These are phyloP conservation scores for Echiichthys vipera DNA, from an alignment of 2,797 vertebrate species.

Conservation along the genomic window DNA sequence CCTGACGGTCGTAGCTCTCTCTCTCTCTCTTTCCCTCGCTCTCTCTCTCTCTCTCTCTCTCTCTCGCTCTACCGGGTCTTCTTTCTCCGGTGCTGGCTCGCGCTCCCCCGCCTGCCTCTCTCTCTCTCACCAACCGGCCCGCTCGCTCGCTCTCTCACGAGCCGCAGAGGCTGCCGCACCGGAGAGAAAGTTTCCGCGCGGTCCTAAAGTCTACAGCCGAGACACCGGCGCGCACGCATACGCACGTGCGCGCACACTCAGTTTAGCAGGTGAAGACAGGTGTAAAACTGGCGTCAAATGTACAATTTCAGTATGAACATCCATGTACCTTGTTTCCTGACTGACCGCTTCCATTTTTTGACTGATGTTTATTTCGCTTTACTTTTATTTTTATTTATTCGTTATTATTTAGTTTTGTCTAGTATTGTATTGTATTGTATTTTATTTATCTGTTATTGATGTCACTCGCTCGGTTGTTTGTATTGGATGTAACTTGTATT, in stretches of 20 bases:
- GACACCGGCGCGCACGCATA: not conserved
- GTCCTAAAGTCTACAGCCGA: constrained; percentile 66
- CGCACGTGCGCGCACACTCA: not conserved
- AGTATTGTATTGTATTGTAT: too few relatives aligned
- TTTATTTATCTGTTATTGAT: too few relatives aligned
- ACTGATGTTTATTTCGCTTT: too few relatives aligned
- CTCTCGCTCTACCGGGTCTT: constrained; percentile 42
- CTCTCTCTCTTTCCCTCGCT: constrained; percentile 57
- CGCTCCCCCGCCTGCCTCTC: constrained; percentile 53
- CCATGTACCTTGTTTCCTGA: too few relatives aligned
- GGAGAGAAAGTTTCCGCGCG: constrained; percentile 66
- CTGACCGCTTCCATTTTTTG: too few relatives aligned
- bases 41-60: constrained; percentile 48
- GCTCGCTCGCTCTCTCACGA: constrained; percentile 53
- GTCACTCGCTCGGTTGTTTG: too few relatives aligned
- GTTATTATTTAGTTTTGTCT: too few relatives aligned
- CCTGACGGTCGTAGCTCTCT: constrained; percentile 73
- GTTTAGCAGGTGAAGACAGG: constrained; percentile 13
- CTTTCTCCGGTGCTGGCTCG: too few relatives aligned
- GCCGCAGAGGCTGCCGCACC: constrained; percentile 75
- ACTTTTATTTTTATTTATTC: too few relatives aligned
- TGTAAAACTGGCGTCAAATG: too few relatives aligned
- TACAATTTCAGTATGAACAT: too few relatives aligned
- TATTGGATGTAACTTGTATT: too few relatives aligned
- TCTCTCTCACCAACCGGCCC: constrained; percentile 37